These are phyloP conservation scores for Mastomys coucha DNA, from an alignment of 2,113 vertebrate genomes.

Conservation along the genomic window DNA sequence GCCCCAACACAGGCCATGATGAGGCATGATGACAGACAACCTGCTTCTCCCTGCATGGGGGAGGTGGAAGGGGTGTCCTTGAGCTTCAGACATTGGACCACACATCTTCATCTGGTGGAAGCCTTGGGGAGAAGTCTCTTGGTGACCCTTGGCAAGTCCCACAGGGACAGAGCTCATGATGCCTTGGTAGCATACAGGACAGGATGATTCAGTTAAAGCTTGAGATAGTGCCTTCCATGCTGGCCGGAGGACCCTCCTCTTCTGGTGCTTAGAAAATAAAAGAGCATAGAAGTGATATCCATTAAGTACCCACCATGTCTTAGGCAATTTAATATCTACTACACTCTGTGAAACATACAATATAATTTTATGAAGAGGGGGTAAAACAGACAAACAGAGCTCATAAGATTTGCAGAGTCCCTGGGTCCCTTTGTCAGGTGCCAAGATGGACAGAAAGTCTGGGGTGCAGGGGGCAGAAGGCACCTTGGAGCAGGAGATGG, in stretches of 20 bases:
- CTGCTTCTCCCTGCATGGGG: neutral
- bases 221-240: neutral
- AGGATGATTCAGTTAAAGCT: neutral
- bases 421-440: accelerated
- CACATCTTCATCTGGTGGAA: accelerated
- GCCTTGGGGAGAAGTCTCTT: neutral
- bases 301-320: accelerated
- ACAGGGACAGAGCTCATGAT: no score
- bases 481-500: accelerated
- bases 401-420: neutral
- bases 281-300: accelerated
- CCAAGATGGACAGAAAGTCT: neutral
- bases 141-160: neutral
- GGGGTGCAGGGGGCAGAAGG: accelerated
- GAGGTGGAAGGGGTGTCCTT: neutral
- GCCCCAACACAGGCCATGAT: accelerated
- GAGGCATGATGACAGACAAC: neutral
- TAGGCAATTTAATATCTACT: neutral
- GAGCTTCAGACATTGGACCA: accelerated
- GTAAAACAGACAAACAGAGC: accelerated
- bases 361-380: no score
- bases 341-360: accelerated
- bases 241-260: neutral
- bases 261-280: neutral
- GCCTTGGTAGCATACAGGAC: neutral